Percentiles rank a stretch among this genome's conserved stretches.
phyloP scores from a whole-genome alignment of 2,113 vertebrate genomes.

The Siphamia tubifer region DNA sequence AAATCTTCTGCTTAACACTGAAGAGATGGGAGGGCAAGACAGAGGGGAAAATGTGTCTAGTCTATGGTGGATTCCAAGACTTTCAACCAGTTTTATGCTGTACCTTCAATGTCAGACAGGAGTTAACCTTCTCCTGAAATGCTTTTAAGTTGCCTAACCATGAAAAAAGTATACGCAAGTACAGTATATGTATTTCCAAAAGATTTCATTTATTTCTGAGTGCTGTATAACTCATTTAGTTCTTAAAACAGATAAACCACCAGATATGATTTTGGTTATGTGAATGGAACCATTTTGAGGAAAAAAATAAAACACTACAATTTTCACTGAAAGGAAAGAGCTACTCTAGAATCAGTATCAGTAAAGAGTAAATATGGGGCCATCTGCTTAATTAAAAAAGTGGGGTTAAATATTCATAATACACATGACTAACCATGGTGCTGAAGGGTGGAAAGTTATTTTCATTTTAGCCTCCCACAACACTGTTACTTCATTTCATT shows the following conservation, averaged over 20 bases:
- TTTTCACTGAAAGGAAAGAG: not conserved
- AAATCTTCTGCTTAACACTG: conserved; percentile 37
- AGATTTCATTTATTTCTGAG: too few species aligned
- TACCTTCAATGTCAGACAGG: conserved; percentile 5
- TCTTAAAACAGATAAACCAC: too few species aligned
- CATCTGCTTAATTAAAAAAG: conserved; percentile 36
- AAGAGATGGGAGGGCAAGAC: not conserved
- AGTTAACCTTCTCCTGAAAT: not conserved
- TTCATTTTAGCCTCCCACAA: conserved; percentile 1
- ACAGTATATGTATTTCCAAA: too few species aligned
- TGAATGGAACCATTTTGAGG: too few species aligned
- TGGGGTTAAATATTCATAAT: conserved; percentile 40
- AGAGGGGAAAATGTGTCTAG: not conserved
- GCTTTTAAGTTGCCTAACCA: not conserved
- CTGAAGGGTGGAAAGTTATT: not conserved
- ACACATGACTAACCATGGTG: conserved; percentile 30
- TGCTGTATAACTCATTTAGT: too few species aligned
- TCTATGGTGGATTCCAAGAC: not conserved
- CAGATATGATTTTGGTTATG: too few species aligned
- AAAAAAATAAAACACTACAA: too few species aligned
- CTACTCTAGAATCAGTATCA: not conserved
- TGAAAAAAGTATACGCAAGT: too few species aligned
- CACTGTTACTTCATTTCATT: not conserved
- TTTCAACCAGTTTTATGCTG: not conserved
- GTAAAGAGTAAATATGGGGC: conserved; percentile 16